Evolutionary conservation across 2,888 invertebrate genomes (phyloP).

Genomic region (Spodoptera picta): DNA sequence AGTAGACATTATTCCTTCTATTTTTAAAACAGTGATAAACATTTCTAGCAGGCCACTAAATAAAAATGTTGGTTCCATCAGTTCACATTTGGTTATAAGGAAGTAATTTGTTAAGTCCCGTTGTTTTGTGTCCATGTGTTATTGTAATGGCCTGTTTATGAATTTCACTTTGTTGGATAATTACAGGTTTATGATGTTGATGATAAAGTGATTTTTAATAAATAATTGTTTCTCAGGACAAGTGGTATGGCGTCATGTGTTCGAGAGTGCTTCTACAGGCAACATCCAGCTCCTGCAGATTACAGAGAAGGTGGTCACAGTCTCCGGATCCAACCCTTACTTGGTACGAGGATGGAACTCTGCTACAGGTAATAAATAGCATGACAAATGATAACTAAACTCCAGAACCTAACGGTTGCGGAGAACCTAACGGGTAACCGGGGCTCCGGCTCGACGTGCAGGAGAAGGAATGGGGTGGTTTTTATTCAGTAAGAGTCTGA

Average conservation of each 20-base stretch:
- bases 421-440: too few relatives aligned
- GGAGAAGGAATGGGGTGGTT: too few relatives aligned
- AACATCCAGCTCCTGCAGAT: constrained; percentile 91
- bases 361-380: constrained; percentile 86
- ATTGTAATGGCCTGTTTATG: background rate
- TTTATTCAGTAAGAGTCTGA: too few relatives aligned
- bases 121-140: background rate
- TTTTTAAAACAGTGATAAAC: too few relatives aligned
- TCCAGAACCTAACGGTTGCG: too few relatives aligned
- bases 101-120: background rate
- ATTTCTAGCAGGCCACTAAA: too few relatives aligned
- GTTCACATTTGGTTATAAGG: background rate
- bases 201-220: background rate
- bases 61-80: too few relatives aligned
- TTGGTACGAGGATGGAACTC: constrained; percentile 94
- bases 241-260: constrained; percentile 94
- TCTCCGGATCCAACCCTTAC: constrained; percentile 92
- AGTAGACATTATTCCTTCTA: too few relatives aligned
- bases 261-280: constrained; percentile 90
- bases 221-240: constrained; percentile 86
- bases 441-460: too few relatives aligned
- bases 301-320: constrained; percentile 91
- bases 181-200: too few relatives aligned
- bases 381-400: too few relatives aligned
- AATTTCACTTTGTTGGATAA: too few relatives aligned